These are phyloP conservation scores for Anseranas semipalmata DNA, from an alignment of 2,113 vertebrate genomes.

Conservation along the genomic window DNA sequence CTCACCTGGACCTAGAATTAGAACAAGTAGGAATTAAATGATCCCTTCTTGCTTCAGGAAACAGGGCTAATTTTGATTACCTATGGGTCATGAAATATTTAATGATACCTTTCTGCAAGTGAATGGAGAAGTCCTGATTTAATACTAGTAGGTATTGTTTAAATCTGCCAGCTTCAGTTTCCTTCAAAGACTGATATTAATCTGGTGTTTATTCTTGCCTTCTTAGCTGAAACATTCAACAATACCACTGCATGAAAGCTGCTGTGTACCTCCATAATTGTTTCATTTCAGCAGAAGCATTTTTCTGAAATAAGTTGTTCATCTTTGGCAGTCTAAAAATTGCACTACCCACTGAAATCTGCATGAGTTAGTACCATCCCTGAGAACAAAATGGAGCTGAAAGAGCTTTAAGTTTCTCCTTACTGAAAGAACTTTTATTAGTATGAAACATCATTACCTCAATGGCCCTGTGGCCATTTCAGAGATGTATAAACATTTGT, in stretches of 20 bases:
- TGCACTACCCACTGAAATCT: not conserved
- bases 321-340: not conserved
- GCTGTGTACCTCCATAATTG: rapidly evolving
- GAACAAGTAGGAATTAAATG: not conserved
- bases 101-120: not conserved
- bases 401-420: not conserved
- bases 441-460: slow-evolving; percentile 45
- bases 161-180: not conserved
- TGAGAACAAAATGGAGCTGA: not conserved
- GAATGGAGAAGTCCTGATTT: not conserved
- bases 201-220: not conserved
- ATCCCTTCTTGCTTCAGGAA: slow-evolving; percentile 7
- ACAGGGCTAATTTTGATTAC: slow-evolving; percentile 4
- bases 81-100: not conserved
- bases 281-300: not conserved
- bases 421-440: not conserved
- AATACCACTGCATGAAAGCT: not conserved
- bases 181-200: not conserved
- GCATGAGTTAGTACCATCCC: not conserved
- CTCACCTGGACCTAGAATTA: not conserved
- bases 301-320: not conserved
- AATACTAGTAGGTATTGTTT: not conserved
- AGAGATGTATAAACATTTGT: slow-evolving; percentile 61
- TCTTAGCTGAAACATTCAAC: not conserved
- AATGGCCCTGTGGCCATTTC: slow-evolving; percentile 24